Base-by-base conservation (phyloP, 2,113 vertebrate genomes). In the Seriola aureovittata region DNA sequence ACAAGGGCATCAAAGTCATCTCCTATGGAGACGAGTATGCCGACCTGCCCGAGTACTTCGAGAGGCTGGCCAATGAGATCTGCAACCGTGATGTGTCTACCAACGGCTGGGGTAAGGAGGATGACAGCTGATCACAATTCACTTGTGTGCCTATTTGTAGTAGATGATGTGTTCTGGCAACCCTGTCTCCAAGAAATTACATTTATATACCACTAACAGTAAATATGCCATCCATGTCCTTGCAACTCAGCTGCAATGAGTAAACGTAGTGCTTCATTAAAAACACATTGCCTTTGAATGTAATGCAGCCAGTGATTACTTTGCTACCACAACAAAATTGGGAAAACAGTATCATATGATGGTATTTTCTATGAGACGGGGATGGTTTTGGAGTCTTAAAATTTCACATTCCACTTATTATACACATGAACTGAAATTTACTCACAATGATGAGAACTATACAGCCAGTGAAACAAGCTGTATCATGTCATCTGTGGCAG, bases 1-100 rank as follows among this genome's bases (percentile, higher is more conserved):
- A 99, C 93, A 99, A 99, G 86, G 97, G 98, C 72, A 99, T 99
- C 80, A 98, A 99, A 86, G 98, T 99, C 71, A 97, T 99, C 86
- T 97, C 97, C 58, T 99, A 99, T 0, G 97, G 98, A 54, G 96
- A 96, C 0, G 96, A 99, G 66, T 97, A 98, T n/a, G 50, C 93
- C 0, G 97, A 99, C 85, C 86, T 99, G 85, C 98, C 97, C 0
- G 97, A 99, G 76, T 99, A 99, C 91, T 97, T 99, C 0, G 96
- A 96, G 92, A 94, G 97, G 69, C 94, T 99, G 86, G 93, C 97
- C 14, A 96, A 94, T 0, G 97, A 98, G 93, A 98, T 99, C 68
- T 95, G 96, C 90, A 95, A 55, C 4, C 91, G 95, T 5, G 97
- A 96, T 0, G 82, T 66, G 10, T 59, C 93, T 58, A 95, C 96